Evolutionary conservation across 2,888 invertebrate species (phyloP).

Genomic region (Hylaea fasciaria): DNA sequence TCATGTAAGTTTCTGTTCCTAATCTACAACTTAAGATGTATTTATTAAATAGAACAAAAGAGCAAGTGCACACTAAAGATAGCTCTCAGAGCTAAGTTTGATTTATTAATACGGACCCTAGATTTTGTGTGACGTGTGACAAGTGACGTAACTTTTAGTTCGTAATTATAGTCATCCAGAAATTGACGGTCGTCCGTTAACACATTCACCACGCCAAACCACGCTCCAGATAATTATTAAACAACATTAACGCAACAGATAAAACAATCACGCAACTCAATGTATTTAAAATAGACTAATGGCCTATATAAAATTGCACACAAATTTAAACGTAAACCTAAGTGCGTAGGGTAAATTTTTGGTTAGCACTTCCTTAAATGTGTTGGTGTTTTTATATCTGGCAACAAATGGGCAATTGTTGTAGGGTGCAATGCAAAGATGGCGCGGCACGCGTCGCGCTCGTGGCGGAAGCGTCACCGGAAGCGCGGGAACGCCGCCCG

Average conservation of each 20-base stretch:
- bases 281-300: constrained; percentile 30
- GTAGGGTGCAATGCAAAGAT: constrained; percentile 79
- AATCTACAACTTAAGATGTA: too few species aligned
- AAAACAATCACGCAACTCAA: constrained; percentile 69
- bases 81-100: too few species aligned
- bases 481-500: constrained; percentile 74
- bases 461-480: constrained; percentile 78
- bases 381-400: constrained; percentile 56
- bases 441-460: constrained; percentile 78
- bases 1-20: too few species aligned
- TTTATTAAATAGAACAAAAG: too few species aligned
- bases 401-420: constrained; percentile 68
- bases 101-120: too few species aligned
- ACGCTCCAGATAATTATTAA: constrained; percentile 78
- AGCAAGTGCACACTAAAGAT: too few species aligned
- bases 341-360: constrained; percentile 41
- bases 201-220: constrained; percentile 66
- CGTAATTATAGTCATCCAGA: constrained; percentile 66
- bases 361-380: constrained; percentile 11
- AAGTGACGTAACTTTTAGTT: constrained; percentile 53
- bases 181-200: constrained; percentile 62
- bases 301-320: not conserved
- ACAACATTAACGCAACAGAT: constrained; percentile 75
- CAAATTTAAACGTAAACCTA: constrained; percentile 34
- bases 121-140: not conserved